These are phyloP conservation scores for Pristis pectinata DNA, from an alignment of 2,797 vertebrate genomes.

Conservation along the genomic window DNA sequence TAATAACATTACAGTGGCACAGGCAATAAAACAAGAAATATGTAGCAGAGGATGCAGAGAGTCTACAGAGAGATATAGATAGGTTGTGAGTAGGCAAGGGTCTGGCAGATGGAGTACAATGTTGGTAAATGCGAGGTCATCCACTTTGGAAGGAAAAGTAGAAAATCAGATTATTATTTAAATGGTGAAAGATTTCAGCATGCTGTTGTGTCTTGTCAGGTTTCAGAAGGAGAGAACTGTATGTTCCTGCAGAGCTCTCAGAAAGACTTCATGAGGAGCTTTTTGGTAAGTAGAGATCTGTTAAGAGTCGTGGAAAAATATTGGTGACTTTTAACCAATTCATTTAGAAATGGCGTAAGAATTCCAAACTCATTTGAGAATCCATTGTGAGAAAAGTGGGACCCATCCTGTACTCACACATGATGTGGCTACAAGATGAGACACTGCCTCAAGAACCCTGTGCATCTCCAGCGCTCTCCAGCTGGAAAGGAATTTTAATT, in stretches of 20 bases:
- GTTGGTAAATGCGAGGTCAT: no score
- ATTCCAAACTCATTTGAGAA: neutral
- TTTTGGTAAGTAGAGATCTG: slow-evolving; percentile 60
- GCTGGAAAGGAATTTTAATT: neutral
- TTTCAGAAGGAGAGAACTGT: slow-evolving; percentile 68
- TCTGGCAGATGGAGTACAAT: no score
- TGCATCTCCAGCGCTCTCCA: neutral
- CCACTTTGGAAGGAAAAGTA: no score
- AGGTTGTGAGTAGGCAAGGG: no score
- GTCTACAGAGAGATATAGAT: no score
- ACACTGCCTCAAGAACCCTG: neutral
- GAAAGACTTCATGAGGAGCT: slow-evolving; percentile 58
- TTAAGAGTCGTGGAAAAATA: neutral
- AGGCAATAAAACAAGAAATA: no score
- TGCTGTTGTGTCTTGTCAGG: no score
- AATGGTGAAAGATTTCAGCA: no score
- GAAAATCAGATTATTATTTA: no score
- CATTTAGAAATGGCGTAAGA: neutral
- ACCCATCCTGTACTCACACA: no score
- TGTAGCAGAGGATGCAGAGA: no score
- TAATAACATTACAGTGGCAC: no score
- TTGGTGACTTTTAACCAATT: neutral
- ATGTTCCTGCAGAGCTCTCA: slow-evolving; percentile 64
- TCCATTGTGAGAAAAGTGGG: neutral
- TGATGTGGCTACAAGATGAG: neutral